These are phyloP conservation scores for Diplodus sargus DNA, from an alignment of 2,797 vertebrate species.

Conservation along the genomic window DNA sequence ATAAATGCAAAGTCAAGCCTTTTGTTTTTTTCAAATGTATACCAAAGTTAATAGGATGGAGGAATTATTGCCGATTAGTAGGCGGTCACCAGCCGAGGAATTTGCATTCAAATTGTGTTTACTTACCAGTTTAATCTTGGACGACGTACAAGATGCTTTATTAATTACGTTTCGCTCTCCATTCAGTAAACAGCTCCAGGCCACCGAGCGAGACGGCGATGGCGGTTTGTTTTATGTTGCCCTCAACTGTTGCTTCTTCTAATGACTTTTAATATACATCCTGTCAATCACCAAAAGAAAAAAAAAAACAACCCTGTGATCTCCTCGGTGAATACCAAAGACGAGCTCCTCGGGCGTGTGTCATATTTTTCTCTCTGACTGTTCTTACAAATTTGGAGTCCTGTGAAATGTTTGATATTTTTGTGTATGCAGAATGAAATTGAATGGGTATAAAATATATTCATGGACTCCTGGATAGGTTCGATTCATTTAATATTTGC, in stretches of 20 bases:
- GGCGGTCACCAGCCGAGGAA: conserved; percentile 47
- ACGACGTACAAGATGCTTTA: conserved; percentile 51
- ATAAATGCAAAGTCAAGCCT: conserved; percentile 27
- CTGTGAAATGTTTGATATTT: background rate
- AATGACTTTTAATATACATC: conserved; percentile 50
- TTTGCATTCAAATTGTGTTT: conserved; percentile 63
- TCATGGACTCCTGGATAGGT: background rate
- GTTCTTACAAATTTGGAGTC: conserved; percentile 1
- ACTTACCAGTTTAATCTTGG: conserved; percentile 38
- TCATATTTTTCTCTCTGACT: background rate
- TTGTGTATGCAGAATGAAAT: background rate
- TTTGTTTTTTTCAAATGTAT: conserved; percentile 1
- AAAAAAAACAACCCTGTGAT: background rate
- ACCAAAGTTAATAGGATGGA: conserved; percentile 33
- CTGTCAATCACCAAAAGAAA: conserved; percentile 30
- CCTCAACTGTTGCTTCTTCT: conserved; percentile 44
- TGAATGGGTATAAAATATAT: background rate
- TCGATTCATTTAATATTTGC: background rate
- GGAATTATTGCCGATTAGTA: conserved; percentile 51
- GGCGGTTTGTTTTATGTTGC: conserved; percentile 49
- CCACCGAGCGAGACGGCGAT: conserved; percentile 44
- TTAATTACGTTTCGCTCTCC: conserved; percentile 56
- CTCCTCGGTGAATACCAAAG: conserved; percentile 2
- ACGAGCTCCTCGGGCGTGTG: background rate
- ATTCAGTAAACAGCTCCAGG: conserved; percentile 58